Conservation (phyloP, 2,113 vertebrate genomes). For the Bubo blakistoni region DNA sequence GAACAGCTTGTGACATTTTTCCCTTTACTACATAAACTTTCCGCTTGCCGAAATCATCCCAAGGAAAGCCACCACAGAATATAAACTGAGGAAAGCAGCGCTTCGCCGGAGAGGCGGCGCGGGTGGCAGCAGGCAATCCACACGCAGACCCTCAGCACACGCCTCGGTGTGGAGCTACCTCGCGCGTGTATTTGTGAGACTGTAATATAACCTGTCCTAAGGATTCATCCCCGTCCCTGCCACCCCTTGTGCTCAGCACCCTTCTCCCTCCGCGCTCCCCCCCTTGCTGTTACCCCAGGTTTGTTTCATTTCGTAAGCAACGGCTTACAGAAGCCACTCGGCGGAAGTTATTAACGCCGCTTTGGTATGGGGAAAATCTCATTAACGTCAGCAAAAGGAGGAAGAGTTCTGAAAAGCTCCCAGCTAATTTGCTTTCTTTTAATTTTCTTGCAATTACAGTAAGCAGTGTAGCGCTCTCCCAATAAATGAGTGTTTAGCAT, state of each 20-base stretch:
- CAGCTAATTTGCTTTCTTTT: constrained; percentile 67
- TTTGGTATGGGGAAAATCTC: constrained; percentile 59
- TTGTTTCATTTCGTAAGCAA: neutral
- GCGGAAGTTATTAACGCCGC: constrained; percentile 46
- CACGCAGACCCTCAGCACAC: rapidly evolving
- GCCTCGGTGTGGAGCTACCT: rapidly evolving
- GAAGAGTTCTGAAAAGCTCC: constrained; percentile 57
- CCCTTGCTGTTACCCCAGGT: neutral
- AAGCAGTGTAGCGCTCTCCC: constrained; percentile 45
- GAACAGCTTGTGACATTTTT: neutral
- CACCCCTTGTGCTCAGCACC: neutral
- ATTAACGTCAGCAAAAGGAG: constrained; percentile 63
- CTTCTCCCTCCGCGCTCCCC: neutral
- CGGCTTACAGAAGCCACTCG: neutral
- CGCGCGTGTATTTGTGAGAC: rapidly evolving
- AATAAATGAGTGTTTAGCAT: constrained; percentile 42
- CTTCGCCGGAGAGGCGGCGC: rapidly evolving
- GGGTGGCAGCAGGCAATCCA: rapidly evolving
- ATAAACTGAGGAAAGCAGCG: rapidly evolving
- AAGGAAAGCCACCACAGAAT: rapidly evolving
- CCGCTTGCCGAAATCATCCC: neutral
- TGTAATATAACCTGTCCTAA: rapidly evolving
- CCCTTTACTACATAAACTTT: neutral
- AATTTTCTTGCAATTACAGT: constrained; percentile 63
- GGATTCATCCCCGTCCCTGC: neutral